Evolutionary conservation across 1,140 invertebrate species (phyloP), one percentile per base, ranked within the genome.

Genomic region (Drosophila mauritiana): DNA sequence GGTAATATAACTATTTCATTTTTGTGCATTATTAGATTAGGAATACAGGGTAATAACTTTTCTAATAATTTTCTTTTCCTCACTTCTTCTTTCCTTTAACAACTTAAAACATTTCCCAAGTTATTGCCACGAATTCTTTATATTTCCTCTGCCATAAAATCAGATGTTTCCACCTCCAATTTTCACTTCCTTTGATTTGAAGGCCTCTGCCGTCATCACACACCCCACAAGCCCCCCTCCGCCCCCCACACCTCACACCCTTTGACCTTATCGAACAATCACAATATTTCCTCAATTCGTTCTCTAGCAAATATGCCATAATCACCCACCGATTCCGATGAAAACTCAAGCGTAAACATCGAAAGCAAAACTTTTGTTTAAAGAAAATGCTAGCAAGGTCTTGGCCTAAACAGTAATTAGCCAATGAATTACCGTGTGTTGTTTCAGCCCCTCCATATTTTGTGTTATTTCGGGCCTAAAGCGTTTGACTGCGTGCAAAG

Each of bases 391-490:
- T 12, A 22, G 63, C 67, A 70, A 70, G 67, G 67, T 68, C 67
- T 46, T 46, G 67, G 67, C 64, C 67, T 49, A 70, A 69, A 69
- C 67, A 40, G 64, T 56, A 69, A 70, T 70, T 70, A 70, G 49
- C 64, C 51, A 56, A n/a, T 69, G 64, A 70, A 70, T 70, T 70
- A 69, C 68, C 39, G 58, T 42, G n/a, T 15, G 57, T 31, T 43
- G 59, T 54, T 54, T 54, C 51, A 15, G 36, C 63, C 59, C 63
- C 39, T 49, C 58, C 36, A 57, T 48, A 34, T 56, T 48, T 70
- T 48, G 0, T 68, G 63, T 25, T 69, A 56, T 48, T 42, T 2
- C 36, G 49, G 15, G 12, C 25, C 27, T 10, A 70, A n/a, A 68
- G 48, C 49, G 31, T 54, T 65, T 17, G 20, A 68, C 63, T 68